phyloP scores from a whole-genome alignment of 2,888 invertebrate species.

The Prosapia bicincta region DNA sequence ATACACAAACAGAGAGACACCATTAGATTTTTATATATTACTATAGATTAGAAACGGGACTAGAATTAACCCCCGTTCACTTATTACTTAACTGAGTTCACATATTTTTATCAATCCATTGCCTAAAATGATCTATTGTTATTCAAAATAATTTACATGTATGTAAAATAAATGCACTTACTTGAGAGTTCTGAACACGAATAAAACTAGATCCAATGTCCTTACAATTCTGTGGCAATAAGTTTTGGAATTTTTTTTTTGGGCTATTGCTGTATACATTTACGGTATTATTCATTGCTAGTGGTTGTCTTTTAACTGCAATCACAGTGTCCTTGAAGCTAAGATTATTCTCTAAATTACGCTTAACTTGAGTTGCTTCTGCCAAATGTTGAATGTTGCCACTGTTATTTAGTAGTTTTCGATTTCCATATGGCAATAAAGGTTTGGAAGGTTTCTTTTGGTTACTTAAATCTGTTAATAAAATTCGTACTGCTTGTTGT shows the following conservation, averaged over 20 bases:
- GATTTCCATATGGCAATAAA: background rate
- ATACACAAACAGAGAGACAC: too few relatives aligned
- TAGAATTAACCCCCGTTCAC: too few relatives aligned
- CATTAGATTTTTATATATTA: too few relatives aligned
- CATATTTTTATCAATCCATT: too few relatives aligned
- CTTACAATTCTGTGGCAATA: conserved; percentile 23
- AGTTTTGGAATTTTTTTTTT: conserved; percentile 28
- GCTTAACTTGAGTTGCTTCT: background rate
- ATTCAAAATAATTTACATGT: too few relatives aligned
- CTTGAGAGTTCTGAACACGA: conserved; percentile 39
- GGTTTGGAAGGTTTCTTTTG: background rate
- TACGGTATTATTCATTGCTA: background rate
- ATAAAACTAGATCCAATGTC: conserved; percentile 33
- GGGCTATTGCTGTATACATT: conserved; percentile 8
- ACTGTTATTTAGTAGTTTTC: background rate
- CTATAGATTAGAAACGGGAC: too few relatives aligned
- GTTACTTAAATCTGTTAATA: conserved; percentile 27
- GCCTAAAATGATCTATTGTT: too few relatives aligned
- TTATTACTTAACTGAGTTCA: too few relatives aligned
- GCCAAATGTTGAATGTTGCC: background rate
- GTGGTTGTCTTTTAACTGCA: conserved; percentile 4
- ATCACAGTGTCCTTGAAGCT: background rate
- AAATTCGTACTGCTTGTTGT: conserved; percentile 31
- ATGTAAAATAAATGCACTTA: too few relatives aligned
- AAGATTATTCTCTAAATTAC: background rate